A percentile compares a stretch with the other conserved stretches of the same genome.
phyloP scores from a whole-genome alignment of 2,113 vertebrate species.

The Diadophis punctatus region DNA sequence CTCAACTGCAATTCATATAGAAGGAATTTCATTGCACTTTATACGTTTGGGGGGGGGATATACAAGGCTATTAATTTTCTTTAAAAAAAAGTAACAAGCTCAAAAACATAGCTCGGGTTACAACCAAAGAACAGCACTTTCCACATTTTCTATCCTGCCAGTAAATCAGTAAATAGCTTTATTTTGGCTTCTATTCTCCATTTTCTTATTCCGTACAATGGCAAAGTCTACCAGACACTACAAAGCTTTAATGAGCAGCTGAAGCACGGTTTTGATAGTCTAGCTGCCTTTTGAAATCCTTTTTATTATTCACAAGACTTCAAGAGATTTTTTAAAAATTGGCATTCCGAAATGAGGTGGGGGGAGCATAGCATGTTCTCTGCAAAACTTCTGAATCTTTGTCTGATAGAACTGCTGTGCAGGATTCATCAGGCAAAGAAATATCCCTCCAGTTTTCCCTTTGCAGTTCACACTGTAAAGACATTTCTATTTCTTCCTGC shows the following conservation, averaged over 20 bases:
- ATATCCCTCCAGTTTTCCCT: background rate
- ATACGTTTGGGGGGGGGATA: conserved; percentile 8
- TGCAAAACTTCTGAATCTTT: conserved; percentile 7
- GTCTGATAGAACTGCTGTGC: conserved; percentile 43
- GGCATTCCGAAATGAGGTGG: conserved; percentile 27
- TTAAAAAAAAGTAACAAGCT: background rate
- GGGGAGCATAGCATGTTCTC: conserved; percentile 30
- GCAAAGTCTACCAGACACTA: conserved; percentile 36
- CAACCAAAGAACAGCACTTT: conserved; percentile 26
- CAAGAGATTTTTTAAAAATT: conserved; percentile 40
- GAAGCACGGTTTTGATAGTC: conserved; percentile 35
- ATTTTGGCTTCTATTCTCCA: conserved; percentile 17
- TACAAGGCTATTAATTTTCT: background rate
- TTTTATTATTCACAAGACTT: conserved; percentile 51
- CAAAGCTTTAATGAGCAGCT: conserved; percentile 34
- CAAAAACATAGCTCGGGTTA: background rate
- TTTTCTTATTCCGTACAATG: conserved; percentile 38
- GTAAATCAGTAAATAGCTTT: conserved; percentile 20
- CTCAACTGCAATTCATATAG: background rate
- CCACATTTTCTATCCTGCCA: background rate
- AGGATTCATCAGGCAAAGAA: conserved; percentile 40
- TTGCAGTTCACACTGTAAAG: conserved; percentile 28
- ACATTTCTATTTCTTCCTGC: conserved; percentile 36
- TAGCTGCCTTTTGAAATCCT: conserved; percentile 40
- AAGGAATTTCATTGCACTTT: background rate